Conservation (phyloP, 2,888 invertebrate species). For the Therioaphis trifolii region DNA sequence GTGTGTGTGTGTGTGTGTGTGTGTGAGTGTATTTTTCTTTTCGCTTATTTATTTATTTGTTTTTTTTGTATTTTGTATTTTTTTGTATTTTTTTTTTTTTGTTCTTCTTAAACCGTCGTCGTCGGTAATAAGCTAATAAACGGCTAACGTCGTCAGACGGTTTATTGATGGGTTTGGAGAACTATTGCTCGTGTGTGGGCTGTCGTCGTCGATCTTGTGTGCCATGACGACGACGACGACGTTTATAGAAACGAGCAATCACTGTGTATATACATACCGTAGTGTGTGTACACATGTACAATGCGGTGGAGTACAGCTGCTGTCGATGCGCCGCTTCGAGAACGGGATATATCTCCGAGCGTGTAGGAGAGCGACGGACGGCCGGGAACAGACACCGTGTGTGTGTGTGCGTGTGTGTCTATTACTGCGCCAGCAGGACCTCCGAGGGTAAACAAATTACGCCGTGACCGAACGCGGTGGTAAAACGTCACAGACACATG, state of each 20-base stretch:
- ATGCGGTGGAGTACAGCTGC: neutral
- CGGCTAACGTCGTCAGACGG: slow-evolving; percentile 44
- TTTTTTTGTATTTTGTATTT: neutral
- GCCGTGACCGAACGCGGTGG: neutral
- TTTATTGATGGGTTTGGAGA: slow-evolving; percentile 40
- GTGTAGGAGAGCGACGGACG: neutral
- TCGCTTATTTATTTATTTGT: neutral
- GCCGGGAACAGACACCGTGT: neutral
- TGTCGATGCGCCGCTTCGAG: neutral
- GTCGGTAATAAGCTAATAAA: slow-evolving; percentile 48
- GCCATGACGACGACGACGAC: neutral
- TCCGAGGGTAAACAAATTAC: slow-evolving; percentile 34
- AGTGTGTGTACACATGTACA: neutral
- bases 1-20: no score
- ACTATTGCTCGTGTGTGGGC: slow-evolving; percentile 44
- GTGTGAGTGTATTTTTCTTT: slow-evolving; percentile 12
- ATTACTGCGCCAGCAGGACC: neutral
- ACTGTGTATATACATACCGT: neutral
- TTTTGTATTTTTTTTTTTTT: neutral
- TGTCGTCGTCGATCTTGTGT: slow-evolving; percentile 7
- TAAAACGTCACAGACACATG: no score
- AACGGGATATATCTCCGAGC: neutral
- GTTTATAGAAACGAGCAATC: slow-evolving; percentile 39
- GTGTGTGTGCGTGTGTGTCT: neutral
- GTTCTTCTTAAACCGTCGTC: neutral